Conservation (phyloP, 2,888 invertebrate genomes). For the Schizotus pectinicornis region DNA sequence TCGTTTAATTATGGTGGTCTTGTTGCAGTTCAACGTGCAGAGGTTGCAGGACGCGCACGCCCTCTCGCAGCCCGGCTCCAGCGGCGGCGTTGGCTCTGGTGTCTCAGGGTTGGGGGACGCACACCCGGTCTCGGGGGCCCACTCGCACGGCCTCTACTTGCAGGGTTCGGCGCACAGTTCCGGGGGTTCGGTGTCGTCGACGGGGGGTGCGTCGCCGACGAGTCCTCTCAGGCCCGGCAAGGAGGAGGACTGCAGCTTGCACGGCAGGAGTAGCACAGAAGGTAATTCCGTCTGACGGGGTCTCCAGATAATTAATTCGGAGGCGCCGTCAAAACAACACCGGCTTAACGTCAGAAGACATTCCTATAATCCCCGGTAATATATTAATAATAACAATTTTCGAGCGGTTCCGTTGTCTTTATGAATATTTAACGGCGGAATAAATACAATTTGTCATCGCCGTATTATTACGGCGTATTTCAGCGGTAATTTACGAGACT, state of each 20-base stretch:
- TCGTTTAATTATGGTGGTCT: slow-evolving; percentile 23
- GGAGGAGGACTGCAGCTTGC: slow-evolving; percentile 69
- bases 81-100: slow-evolving; percentile 51
- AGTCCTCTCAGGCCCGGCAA: slow-evolving; percentile 63
- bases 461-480: slow-evolving; percentile 5
- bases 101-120: slow-evolving; percentile 46
- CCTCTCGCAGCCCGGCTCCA: slow-evolving; percentile 48
- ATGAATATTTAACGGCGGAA: slow-evolving; percentile 4
- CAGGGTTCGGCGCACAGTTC: slow-evolving; percentile 55
- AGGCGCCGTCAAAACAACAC: not conserved
- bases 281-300: slow-evolving; percentile 52
- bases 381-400: no score
- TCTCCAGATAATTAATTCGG: not conserved
- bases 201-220: slow-evolving; percentile 57
- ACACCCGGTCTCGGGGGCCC: slow-evolving; percentile 50
- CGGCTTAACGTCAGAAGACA: not conserved
- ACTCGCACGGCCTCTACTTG: slow-evolving; percentile 52
- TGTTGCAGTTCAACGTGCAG: slow-evolving; percentile 60
- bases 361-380: no score
- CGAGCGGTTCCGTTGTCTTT: not conserved
- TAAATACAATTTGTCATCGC: slow-evolving; percentile 11
- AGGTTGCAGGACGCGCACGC: slow-evolving; percentile 57
- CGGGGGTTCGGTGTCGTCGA: slow-evolving; percentile 58
- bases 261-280: slow-evolving; percentile 67
- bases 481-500: slow-evolving; percentile 22